Evolutionary conservation across 2,113 vertebrate genomes (phyloP).

Genomic region (Turnix velox): DNA sequence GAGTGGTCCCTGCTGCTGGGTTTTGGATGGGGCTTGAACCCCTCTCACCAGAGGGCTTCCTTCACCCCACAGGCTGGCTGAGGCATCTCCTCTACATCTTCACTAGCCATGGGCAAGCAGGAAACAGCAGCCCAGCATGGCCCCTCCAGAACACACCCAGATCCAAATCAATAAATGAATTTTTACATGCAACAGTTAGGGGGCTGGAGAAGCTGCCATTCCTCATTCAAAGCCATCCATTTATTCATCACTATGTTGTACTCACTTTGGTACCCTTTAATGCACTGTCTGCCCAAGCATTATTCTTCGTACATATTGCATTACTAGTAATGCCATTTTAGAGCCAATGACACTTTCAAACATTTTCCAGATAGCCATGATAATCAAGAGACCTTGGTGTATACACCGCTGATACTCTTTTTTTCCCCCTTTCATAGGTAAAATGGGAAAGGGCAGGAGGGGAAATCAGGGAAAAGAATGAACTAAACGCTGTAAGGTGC

Average conservation of each 20-base stretch:
- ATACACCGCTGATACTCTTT: neutral
- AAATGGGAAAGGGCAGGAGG: neutral
- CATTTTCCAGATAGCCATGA: neutral
- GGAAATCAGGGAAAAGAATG: neutral
- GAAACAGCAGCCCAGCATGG: fast-evolving
- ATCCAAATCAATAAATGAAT: too few relatives aligned
- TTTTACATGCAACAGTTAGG: neutral
- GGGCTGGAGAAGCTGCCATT: neutral
- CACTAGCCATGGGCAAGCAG: fast-evolving
- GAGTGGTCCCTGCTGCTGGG: fast-evolving
- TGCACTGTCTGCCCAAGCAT: neutral
- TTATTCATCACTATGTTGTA: neutral
- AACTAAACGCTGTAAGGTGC: neutral
- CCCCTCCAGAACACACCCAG: neutral
- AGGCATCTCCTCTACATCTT: neutral
- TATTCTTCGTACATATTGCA: neutral
- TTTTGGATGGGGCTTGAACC: neutral
- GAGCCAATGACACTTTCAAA: neutral
- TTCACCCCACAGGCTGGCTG: fast-evolving
- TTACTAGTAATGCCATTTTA: neutral
- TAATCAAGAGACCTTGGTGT: neutral
- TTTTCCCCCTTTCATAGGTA: neutral
- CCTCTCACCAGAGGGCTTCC: too few relatives aligned
- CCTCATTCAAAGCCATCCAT: neutral
- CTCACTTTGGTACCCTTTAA: neutral